These are phyloP conservation scores for Coilia nasus DNA, from an alignment of 2,797 vertebrate genomes.

Conservation along the genomic window DNA sequence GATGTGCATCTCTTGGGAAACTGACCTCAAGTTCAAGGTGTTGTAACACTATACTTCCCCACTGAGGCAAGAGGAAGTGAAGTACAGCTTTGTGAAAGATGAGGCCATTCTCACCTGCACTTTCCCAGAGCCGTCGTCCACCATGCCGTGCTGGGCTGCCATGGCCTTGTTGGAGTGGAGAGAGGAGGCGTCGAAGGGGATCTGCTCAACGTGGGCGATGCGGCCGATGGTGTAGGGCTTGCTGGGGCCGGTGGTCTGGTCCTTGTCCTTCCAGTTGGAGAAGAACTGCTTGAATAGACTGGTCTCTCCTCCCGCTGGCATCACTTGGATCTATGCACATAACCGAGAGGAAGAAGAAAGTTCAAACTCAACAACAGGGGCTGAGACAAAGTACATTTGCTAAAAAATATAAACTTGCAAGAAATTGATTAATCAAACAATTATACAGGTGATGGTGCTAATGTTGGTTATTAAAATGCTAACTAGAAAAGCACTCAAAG, in stretches of 20 bases:
- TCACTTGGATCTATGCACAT: slow-evolving; percentile 66
- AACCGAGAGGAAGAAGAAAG: slow-evolving; percentile 20
- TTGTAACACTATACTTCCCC: too few relatives aligned
- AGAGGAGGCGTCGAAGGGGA: slow-evolving; percentile 72
- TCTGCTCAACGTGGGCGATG: slow-evolving; percentile 67
- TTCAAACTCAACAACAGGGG: neutral
- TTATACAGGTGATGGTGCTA: neutral
- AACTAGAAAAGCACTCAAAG: too few relatives aligned
- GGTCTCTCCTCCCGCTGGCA: slow-evolving; percentile 71
- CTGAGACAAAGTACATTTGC: too few relatives aligned
- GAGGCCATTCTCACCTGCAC: slow-evolving; percentile 62
- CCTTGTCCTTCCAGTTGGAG: slow-evolving; percentile 72
- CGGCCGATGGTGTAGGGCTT: slow-evolving; percentile 58
- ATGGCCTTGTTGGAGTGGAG: slow-evolving; percentile 69
- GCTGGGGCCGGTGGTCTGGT: slow-evolving; percentile 63
- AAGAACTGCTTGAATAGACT: slow-evolving; percentile 80
- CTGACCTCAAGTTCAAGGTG: too few relatives aligned
- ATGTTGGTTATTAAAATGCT: too few relatives aligned
- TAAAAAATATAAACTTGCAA: too few relatives aligned
- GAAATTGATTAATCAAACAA: too few relatives aligned
- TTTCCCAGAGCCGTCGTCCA: slow-evolving; percentile 76
- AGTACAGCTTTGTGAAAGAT: too few relatives aligned
- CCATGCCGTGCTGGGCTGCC: slow-evolving; percentile 78
- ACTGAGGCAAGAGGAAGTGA: too few relatives aligned
- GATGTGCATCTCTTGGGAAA: too few relatives aligned